A percentile compares a stretch with the other conserved stretches of the same genome.
phyloP scores from a whole-genome alignment of 2,113 vertebrate genomes.

The Ciconia maguari region DNA sequence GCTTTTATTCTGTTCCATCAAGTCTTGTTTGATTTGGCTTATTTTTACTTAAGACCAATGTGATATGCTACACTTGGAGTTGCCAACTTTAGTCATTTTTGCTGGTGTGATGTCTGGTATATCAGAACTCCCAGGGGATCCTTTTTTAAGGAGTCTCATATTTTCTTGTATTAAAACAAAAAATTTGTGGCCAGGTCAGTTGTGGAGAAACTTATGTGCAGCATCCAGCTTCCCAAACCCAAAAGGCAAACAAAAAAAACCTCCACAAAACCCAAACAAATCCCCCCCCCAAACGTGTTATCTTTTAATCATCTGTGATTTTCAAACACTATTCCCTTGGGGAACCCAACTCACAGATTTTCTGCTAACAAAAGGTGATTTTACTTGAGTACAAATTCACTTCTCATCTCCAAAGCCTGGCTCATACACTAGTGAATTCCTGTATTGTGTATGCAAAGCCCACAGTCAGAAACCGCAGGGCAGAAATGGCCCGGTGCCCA shows the following conservation, averaged over 20 bases:
- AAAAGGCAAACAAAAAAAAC: background rate
- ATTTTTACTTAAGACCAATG: background rate
- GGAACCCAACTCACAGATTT: background rate
- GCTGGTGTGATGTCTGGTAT: background rate
- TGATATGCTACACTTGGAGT: fast-evolving
- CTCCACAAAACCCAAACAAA: background rate
- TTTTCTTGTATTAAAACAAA: background rate
- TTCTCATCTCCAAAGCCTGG: conserved; percentile 14
- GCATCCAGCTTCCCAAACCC: background rate
- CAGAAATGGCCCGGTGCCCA: conserved; percentile 10
- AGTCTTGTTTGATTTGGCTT: background rate
- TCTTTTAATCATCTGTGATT: conserved; percentile 20
- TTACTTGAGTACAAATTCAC: conserved; percentile 29
- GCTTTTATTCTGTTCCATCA: background rate
- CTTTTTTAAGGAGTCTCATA: background rate
- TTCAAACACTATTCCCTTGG: background rate
- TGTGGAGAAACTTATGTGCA: background rate
- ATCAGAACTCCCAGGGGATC: background rate
- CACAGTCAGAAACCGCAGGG: background rate
- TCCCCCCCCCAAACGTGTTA: background rate
- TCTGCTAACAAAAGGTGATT: conserved; percentile 21
- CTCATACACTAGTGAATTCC: background rate
- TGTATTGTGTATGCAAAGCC: background rate
- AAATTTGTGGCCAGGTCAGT: background rate
- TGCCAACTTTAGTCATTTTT: background rate